Percentiles rank a stretch among this genome's conserved stretches.
Evolutionary conservation across 1,140 invertebrate genomes (phyloP).

Genomic region (Meloidogyne floridensis): DNA sequence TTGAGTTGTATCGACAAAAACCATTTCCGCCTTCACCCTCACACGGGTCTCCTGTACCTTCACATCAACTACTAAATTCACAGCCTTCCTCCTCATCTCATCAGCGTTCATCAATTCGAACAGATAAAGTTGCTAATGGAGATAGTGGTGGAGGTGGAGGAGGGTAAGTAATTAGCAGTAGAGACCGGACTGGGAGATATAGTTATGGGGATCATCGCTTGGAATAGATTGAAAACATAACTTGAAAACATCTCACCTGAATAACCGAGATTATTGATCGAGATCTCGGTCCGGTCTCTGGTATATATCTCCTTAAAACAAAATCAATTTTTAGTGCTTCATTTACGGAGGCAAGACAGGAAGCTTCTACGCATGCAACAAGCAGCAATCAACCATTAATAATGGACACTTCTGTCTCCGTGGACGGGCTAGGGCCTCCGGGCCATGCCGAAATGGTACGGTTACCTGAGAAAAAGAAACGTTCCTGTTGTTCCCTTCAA

Average conservation of each 20-base stretch:
- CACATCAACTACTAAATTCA: conserved; percentile 28
- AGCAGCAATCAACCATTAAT: not conserved
- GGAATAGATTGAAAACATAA: no score
- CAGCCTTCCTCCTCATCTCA: not conserved
- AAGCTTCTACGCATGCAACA: not conserved
- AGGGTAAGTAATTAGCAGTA: not conserved
- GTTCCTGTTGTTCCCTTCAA: conserved; percentile 44
- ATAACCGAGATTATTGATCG: no score
- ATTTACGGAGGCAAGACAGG: not conserved
- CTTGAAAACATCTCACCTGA: no score
- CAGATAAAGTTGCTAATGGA: not conserved
- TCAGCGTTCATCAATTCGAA: not conserved
- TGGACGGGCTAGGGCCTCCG: conserved; percentile 43
- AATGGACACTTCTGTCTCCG: not conserved
- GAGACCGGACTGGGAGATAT: no score
- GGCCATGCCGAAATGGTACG: conserved; percentile 48
- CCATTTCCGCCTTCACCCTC: conserved; percentile 54
- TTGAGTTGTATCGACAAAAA: conserved; percentile 48
- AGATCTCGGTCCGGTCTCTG: no score
- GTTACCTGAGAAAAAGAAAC: conserved; percentile 50
- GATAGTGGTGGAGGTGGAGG: conserved; percentile 30
- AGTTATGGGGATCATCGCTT: no score
- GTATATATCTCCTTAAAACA: no score
- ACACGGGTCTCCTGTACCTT: conserved; percentile 50
- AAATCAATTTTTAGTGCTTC: not conserved